These are phyloP conservation scores for Drosophila rellima DNA, from an alignment of 2,888 invertebrate genomes.

Conservation along the genomic window DNA sequence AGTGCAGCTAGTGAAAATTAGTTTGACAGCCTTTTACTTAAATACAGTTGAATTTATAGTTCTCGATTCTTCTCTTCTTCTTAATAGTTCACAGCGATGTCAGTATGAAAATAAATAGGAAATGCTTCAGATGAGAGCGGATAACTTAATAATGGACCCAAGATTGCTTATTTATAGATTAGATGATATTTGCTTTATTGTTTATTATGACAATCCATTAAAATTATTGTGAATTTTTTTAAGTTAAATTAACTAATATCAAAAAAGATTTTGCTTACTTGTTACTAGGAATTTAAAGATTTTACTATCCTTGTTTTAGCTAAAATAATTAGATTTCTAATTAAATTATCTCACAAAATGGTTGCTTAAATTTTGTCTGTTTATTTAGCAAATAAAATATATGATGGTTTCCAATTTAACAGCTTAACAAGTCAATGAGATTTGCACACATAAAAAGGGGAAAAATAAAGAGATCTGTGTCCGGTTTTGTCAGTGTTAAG, in stretches of 20 bases:
- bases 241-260: no score
- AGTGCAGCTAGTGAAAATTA: constrained; percentile 32
- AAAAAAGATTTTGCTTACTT: no score
- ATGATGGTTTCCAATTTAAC: constrained; percentile 7
- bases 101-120: no score
- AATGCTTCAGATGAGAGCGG: no score
- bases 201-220: no score
- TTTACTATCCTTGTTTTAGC: not conserved
- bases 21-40: constrained; percentile 2
- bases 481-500: constrained; percentile 22
- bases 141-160: no score
- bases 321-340: not conserved
- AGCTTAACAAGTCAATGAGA: constrained; percentile 34
- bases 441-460: constrained; percentile 24
- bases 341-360: not conserved
- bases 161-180: no score
- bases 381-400: constrained; percentile 4
- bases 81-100: no score
- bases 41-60: not conserved
- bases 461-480: constrained; percentile 42
- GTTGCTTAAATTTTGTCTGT: not conserved
- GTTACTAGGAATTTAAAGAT: no score
- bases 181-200: no score
- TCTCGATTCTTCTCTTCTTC: no score
- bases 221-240: no score